A percentile compares a stretch with the other conserved stretches of the same genome.
Conservation (phyloP, 2,888 invertebrate genomes). For the Lycia hirtaria region DNA sequence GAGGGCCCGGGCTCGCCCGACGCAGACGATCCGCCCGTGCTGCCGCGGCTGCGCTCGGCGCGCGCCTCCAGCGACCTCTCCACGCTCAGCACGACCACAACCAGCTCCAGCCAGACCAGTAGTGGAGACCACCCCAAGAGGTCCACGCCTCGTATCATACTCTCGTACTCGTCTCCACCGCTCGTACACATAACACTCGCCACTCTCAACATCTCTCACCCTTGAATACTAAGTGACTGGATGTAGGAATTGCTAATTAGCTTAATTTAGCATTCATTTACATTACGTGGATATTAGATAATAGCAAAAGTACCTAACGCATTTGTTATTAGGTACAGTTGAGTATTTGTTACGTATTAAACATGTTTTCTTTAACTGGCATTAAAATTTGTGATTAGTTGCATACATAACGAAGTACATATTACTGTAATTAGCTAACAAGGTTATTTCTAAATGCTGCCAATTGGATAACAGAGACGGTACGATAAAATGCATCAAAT, state of each 20-base stretch:
- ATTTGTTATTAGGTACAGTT: neutral
- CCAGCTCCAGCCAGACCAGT: conserved; percentile 80
- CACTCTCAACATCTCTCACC: neutral
- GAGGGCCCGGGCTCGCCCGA: conserved; percentile 67
- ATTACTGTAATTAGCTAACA: neutral
- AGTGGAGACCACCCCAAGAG: conserved; percentile 77
- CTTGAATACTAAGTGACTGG: conserved; percentile 8
- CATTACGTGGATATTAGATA: conserved; percentile 6
- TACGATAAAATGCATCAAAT: conserved; percentile 12
- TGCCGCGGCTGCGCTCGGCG: conserved; percentile 78
- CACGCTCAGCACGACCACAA: conserved; percentile 79
- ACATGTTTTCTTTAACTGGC: neutral
- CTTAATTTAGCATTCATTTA: conserved; percentile 13
- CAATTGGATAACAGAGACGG: conserved; percentile 1
- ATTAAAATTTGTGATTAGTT: neutral
- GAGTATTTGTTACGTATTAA: neutral
- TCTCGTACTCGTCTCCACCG: too few species aligned
- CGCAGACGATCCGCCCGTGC: conserved; percentile 71
- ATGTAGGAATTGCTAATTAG: conserved; percentile 13
- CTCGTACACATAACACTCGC: conserved; percentile 18
- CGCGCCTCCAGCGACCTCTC: conserved; percentile 82
- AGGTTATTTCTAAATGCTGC: conserved; percentile 1
- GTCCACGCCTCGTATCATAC: conserved; percentile 57
- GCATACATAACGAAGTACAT: neutral
- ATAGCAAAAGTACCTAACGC: neutral